A percentile compares a stretch with the other conserved stretches of the same genome.
These are phyloP conservation scores for Eurytoma californica DNA, from an alignment of 2,888 invertebrate genomes.

Conservation along the genomic window DNA sequence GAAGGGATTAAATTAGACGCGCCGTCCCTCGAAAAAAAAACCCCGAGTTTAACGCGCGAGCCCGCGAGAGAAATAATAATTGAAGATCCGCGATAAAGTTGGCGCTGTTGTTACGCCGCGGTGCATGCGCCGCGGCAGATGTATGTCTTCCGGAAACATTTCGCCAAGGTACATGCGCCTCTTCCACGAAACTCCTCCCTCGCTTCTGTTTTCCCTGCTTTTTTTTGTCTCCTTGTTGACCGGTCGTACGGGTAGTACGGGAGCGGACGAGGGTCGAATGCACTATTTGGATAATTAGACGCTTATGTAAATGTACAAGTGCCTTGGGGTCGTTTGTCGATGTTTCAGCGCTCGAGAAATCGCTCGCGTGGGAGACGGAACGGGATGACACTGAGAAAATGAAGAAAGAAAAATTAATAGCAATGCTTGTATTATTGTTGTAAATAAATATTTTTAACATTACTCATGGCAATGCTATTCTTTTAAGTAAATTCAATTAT, in stretches of 20 bases:
- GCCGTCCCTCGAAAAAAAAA: not conserved
- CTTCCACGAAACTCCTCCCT: constrained; percentile 40
- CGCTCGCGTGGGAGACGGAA: constrained; percentile 2
- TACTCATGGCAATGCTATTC: too few relatives aligned
- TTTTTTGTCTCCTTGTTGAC: not conserved
- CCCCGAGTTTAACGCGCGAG: constrained; percentile 4
- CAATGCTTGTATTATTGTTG: too few relatives aligned
- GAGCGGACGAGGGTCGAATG: constrained; percentile 19
- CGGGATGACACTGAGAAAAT: not conserved
- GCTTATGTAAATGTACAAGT: constrained; percentile 61
- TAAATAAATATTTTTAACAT: too few relatives aligned
- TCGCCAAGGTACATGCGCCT: constrained; percentile 23
- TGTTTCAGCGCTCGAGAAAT: not conserved
- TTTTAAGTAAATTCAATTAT: too few relatives aligned
- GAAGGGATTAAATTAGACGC: constrained; percentile 38
- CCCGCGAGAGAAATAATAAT: constrained; percentile 39
- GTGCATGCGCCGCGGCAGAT: constrained; percentile 15
- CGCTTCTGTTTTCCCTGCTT: not conserved
- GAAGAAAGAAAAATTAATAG: not conserved
- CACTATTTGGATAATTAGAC: constrained; percentile 62
- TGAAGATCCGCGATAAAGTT: constrained; percentile 35
- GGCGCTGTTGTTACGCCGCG: constrained; percentile 8
- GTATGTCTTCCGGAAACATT: constrained; percentile 50
- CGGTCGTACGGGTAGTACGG: constrained; percentile 22
- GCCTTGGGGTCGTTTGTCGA: constrained; percentile 19